Base-by-base conservation (phyloP, 2,888 invertebrate species). In the Cybosia mesomella region DNA sequence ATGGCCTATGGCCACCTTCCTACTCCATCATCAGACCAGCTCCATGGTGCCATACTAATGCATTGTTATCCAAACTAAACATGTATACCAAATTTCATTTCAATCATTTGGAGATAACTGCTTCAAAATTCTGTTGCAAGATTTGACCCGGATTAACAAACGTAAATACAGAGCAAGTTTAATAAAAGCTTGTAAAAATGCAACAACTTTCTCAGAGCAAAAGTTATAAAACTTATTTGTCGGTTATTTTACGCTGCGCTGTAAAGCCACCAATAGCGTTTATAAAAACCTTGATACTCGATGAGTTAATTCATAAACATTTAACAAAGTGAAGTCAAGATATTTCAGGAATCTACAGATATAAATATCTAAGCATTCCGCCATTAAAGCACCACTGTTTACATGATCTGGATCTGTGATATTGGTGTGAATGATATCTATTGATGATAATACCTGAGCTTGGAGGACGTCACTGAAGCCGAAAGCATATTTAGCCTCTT, bases 401-500 rank as follows among this genome's bases (percentile, higher is more conserved):
- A 28, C 18, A 43, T n/a, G 28, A 49, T 28, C 9, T 53, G 36
- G 18, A 36, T n/a, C 39, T 39, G 1, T 49, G n/a, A 39, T 39
- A 24, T 59, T 39, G 39, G 5, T 24, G 22, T 39, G 18, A n/a
- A 59, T 10, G 34, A 58, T 15, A 18, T 55, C 53, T 28, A 11
- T 21, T 66, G 57, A 58, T 64, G 55, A 24, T 61, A 66, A 85
- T 79, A 94, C 94, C 93, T 94, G 90, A 18, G 90, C 92, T 5
- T 87, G 70, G 13, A 95, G 87, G 36, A 73, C 87, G n/a, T 79
- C 67, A 69, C 92, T 92, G 62, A 87, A 87, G 1, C 91, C 90
- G 70, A 91, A 92, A 54, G 71, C 75, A 82, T 92, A 96, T 1
- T 93, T 90, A 58, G 92, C 95, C 70, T 95, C 96, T 58, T 92